Evolutionary conservation across 2,888 invertebrate species (phyloP), one percentile per base, ranked within the genome.

Genomic region (Amblyteles armatorius): DNA sequence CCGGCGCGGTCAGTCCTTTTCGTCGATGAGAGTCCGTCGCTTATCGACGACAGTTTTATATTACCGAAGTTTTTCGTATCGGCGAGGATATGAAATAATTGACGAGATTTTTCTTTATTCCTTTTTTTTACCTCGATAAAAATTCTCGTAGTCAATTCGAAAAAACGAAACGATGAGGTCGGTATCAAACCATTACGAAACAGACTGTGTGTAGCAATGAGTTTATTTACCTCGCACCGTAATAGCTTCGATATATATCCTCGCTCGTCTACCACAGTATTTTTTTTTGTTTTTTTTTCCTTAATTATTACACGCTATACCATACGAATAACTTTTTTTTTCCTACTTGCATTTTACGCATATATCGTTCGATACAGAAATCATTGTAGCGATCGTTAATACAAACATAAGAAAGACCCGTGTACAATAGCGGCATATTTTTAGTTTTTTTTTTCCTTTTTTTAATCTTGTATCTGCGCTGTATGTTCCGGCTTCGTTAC

Each of bases 341-440:
- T 55, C 73, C 63, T 76, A 69, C 57, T 83, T 73, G 79, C 79
- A 52, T 44, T 60, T 68, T 67, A 79, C 73, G 57, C 72, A 60
- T 67, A 36, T 81, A 71, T 68, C 78, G 79, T 85, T 85, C 82
- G 76, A 81, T 81, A 81, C 80, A 82, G 71, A 84, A 86, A 84
- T 80, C 77, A 79, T 85, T 63, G 81, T 82, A 83, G 72, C 72
- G 78, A 84, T 82, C 83, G 72, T 86, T 85, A 80, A 85, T 87
- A 88, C 85, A 87, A 89, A 89, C 86, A 85, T 86, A 87, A 87
- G 79, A 87, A 86, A 86, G 84, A 87, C 72, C 83, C 88, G 88
- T 87, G 85, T 86, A 87, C 86, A 87, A 84, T 87, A 87, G 82
- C 87, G 86, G 86, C 85, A 83, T 76, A 4, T 22, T 83, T 67